Conservation (phyloP, 2,888 invertebrate species). For the Ophonus ardosiacus region DNA sequence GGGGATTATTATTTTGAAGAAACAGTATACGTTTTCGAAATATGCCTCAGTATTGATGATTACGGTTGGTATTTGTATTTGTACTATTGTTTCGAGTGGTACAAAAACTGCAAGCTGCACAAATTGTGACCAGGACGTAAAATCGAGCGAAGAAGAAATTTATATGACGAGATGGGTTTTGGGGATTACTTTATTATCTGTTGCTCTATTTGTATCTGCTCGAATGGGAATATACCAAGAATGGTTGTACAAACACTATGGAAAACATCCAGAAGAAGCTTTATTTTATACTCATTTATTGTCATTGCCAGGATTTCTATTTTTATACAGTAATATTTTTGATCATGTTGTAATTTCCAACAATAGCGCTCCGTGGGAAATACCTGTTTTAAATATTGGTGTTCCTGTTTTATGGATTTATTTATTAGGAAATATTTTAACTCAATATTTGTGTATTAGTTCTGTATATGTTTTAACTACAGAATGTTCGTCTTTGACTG, state of each 20-base stretch:
- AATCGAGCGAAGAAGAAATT: conserved; percentile 76
- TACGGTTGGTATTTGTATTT: conserved; percentile 92
- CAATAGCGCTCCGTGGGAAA: conserved; percentile 78
- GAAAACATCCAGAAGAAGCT: conserved; percentile 95
- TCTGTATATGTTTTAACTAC: conserved; percentile 96
- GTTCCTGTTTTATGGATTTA: conserved; percentile 88
- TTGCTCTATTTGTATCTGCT: conserved; percentile 94
- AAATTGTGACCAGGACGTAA: conserved; percentile 74
- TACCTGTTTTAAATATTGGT: conserved; percentile 80
- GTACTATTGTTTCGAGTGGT: conserved; percentile 91
- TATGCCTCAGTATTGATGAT: conserved; percentile 96
- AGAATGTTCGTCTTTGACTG: conserved; percentile 94
- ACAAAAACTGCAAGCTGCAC: conserved; percentile 77
- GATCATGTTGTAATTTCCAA: conserved; percentile 87
- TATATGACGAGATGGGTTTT: conserved; percentile 82
- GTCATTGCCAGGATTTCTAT: conserved; percentile 92
- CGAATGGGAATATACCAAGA: conserved; percentile 96
- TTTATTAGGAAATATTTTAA: conserved; percentile 88
- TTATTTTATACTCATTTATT: conserved; percentile 92
- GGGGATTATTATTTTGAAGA: conserved; percentile 93
- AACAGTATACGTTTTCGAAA: conserved; percentile 88
- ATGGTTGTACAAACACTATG: conserved; percentile 87
- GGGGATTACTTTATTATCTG: conserved; percentile 89
- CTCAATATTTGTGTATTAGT: conserved; percentile 96
- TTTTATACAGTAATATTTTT: conserved; percentile 87